A percentile compares a stretch with the other conserved stretches of the same genome.
These are phyloP conservation scores for human (Homo sapiens) DNA, from an alignment of 2,113 vertebrate genomes.

Conservation along the genomic window DNA sequence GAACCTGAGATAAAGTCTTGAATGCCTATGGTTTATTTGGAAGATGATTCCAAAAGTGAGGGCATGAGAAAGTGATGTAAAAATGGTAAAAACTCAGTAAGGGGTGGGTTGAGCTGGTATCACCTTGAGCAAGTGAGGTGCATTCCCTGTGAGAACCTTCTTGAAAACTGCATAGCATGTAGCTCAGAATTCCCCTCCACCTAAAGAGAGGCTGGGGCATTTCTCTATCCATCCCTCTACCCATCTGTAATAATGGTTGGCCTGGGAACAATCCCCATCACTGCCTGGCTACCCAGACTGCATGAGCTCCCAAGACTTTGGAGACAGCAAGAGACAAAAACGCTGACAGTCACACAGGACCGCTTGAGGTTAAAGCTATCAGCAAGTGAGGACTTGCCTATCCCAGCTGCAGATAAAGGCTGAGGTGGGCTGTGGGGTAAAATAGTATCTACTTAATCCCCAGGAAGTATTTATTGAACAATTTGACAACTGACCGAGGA, in stretches of 20 bases:
- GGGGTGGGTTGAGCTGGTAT: not conserved
- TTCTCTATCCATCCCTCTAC: not conserved
- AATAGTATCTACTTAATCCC: not conserved
- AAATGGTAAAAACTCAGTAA: not conserved
- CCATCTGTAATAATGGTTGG: no score
- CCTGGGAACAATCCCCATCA: no score
- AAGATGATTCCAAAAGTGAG: not conserved
- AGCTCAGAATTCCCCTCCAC: not conserved
- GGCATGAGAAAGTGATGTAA: not conserved
- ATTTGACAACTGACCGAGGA: not conserved
- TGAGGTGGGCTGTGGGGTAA: no score
- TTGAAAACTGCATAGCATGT: fast-evolving
- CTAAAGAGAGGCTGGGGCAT: not conserved
- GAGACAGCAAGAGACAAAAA: not conserved
- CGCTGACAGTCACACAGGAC: not conserved
- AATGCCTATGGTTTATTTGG: not conserved
- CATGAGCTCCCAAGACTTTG: not conserved
- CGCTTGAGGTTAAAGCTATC: not conserved
- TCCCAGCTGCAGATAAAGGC: not conserved
- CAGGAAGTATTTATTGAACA: not conserved
- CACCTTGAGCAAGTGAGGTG: not conserved
- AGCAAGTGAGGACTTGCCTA: not conserved
- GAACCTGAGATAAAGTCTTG: not conserved
- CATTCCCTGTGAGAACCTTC: no score
- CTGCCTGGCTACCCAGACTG: not conserved